These are phyloP conservation scores for Drosophila busckii DNA, from an alignment of 1,140 invertebrate species.

Conservation along the genomic window DNA sequence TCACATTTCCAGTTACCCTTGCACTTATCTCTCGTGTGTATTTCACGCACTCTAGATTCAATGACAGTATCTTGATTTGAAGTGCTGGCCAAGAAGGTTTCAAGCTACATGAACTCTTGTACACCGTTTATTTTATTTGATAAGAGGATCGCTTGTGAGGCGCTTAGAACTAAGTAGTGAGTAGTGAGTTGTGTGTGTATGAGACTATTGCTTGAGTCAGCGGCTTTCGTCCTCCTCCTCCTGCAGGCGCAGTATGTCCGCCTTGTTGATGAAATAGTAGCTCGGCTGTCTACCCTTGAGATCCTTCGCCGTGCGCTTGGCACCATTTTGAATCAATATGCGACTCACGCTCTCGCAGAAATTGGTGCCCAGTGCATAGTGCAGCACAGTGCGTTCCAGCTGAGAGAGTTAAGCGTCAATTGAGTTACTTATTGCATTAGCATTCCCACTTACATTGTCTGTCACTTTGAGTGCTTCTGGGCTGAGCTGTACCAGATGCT, in stretches of 20 bases:
- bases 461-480: slow-evolving; percentile 86
- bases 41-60: too few species aligned
- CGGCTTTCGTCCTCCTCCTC: slow-evolving; percentile 85
- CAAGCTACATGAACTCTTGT: too few species aligned
- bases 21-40: neutral
- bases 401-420: slow-evolving; percentile 63
- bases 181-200: slow-evolving; percentile 4
- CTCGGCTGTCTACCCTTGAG: slow-evolving; percentile 92
- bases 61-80: too few species aligned
- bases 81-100: too few species aligned
- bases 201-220: slow-evolving; percentile 34
- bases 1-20: neutral
- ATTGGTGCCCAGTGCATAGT: slow-evolving; percentile 93
- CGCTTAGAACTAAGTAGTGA: slow-evolving; percentile 43
- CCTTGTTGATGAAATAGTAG: slow-evolving; percentile 96
- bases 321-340: slow-evolving; percentile 89
- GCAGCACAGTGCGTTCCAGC: slow-evolving; percentile 91
- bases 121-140: slow-evolving; percentile 43
- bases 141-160: too few species aligned
- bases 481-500: slow-evolving; percentile 85
- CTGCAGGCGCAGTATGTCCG: slow-evolving; percentile 89
- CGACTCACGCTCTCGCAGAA: slow-evolving; percentile 89
- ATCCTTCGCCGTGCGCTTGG: slow-evolving; percentile 90
- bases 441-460: slow-evolving; percentile 87
- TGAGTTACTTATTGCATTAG: neutral